A percentile compares a stretch with the other conserved stretches of the same genome.
Conservation (phyloP, 2,113 vertebrate genomes). For the Anser brachyrhynchus region DNA sequence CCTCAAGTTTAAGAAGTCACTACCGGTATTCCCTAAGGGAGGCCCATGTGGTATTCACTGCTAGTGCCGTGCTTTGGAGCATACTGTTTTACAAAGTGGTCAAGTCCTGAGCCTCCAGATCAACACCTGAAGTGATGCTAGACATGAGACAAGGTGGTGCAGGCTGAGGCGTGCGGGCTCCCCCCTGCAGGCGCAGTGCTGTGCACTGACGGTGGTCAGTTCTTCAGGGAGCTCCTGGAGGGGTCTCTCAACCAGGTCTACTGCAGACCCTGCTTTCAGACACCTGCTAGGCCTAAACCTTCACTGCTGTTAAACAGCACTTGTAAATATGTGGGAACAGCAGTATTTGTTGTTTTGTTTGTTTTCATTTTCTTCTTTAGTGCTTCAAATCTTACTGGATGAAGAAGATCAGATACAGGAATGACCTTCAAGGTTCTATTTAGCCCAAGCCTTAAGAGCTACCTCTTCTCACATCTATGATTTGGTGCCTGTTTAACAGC, state of each 20-base stretch:
- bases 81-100: background rate
- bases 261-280: background rate
- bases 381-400: background rate
- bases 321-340: background rate
- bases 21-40: background rate
- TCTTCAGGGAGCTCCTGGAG: background rate
- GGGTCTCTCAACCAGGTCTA: background rate
- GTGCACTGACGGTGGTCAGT: rapidly evolving
- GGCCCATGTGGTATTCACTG: background rate
- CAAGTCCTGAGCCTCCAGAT: background rate
- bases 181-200: too few species aligned
- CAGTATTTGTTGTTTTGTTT: background rate
- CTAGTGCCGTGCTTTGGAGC: background rate
- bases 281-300: background rate
- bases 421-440: background rate
- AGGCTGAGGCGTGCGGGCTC: background rate
- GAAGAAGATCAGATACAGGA: background rate
- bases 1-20: background rate
- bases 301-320: background rate
- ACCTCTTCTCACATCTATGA: background rate
- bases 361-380: background rate
- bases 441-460: background rate
- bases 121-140: background rate
- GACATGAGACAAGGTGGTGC: background rate
- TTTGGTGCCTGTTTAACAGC: background rate